A percentile compares a stretch with the other conserved stretches of the same genome.
These are phyloP conservation scores for Henricia sp. DNA, from an alignment of 53 echinoderm and acorn worm species.

Conservation along the genomic window DNA sequence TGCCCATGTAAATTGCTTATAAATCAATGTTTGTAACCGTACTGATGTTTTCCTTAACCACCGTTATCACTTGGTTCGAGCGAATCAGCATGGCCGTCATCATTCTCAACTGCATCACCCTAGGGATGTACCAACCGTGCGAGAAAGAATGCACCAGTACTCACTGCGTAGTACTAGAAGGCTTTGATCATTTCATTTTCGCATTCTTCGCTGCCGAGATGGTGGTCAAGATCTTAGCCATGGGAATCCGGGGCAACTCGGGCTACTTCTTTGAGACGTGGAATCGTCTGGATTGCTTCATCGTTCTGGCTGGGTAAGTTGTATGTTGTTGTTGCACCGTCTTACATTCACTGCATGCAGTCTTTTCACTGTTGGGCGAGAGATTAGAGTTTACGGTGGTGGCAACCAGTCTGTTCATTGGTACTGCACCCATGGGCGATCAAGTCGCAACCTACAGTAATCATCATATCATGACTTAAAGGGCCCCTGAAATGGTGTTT, in stretches of 20 bases:
- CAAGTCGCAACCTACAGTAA: too few species aligned
- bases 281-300: conserved; percentile 97
- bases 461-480: too few species aligned
- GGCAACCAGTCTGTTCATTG: too few species aligned
- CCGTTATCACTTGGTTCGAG: conserved; percentile 95
- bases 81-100: conserved; percentile 98
- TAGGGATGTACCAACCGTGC: conserved; percentile 98
- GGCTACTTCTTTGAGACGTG: conserved; percentile 96
- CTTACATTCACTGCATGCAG: background rate
- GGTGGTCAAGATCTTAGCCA: conserved; percentile 89
- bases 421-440: too few species aligned
- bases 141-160: conserved; percentile 73
- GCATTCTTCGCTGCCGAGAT: conserved; percentile 98
- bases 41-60: conserved; percentile 92
- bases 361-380: too few species aligned
- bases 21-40: too few species aligned
- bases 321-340: conserved; percentile 18
- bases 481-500: too few species aligned
- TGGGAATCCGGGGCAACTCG: conserved; percentile 84
- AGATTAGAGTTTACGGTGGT: too few species aligned
- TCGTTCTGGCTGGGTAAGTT: conserved; percentile 97
- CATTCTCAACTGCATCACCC: conserved; percentile 96
- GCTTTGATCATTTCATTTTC: conserved; percentile 98
- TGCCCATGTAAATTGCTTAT: too few species aligned
- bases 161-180: conserved; percentile 88